Evolutionary conservation across 1,140 invertebrate genomes (phyloP).

Genomic region (Trichomalopsis sarcophagae): DNA sequence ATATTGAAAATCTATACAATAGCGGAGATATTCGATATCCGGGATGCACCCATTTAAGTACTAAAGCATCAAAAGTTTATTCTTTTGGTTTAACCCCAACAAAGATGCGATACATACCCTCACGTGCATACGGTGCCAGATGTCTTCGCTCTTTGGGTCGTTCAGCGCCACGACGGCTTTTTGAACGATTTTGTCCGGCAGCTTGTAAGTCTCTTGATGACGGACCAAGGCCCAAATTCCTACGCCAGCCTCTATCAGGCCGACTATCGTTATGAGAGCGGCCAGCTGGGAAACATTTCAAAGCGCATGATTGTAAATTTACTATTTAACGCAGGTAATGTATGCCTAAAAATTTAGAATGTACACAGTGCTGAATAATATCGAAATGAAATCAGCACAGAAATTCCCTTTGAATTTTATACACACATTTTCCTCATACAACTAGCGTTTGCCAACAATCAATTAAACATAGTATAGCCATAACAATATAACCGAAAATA

Average conservation of each 20-base stretch:
- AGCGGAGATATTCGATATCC: too few species aligned
- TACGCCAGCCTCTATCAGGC: conserved; percentile 70
- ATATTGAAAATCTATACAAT: neutral
- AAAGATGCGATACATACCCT: conserved; percentile 53
- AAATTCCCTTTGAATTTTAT: too few species aligned
- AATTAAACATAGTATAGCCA: too few species aligned
- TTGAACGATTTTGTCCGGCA: conserved; percentile 69
- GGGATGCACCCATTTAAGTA: neutral
- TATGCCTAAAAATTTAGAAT: too few species aligned
- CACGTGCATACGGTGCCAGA: conserved; percentile 59
- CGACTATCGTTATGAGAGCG: conserved; percentile 69
- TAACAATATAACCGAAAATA: neutral
- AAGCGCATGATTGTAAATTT: too few species aligned
- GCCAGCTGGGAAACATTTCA: conserved; percentile 67
- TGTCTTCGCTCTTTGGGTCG: conserved; percentile 54
- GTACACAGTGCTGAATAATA: too few species aligned
- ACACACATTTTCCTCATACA: too few species aligned
- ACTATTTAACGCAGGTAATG: too few species aligned
- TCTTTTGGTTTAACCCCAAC: neutral
- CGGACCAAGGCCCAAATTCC: conserved; percentile 77
- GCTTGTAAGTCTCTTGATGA: conserved; percentile 73
- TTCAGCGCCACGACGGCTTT: conserved; percentile 65
- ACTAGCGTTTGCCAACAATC: too few species aligned
- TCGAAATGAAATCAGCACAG: too few species aligned
- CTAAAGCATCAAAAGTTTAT: neutral